phyloP scores from a whole-genome alignment of 2,113 vertebrate species.

The Canis aureus region DNA sequence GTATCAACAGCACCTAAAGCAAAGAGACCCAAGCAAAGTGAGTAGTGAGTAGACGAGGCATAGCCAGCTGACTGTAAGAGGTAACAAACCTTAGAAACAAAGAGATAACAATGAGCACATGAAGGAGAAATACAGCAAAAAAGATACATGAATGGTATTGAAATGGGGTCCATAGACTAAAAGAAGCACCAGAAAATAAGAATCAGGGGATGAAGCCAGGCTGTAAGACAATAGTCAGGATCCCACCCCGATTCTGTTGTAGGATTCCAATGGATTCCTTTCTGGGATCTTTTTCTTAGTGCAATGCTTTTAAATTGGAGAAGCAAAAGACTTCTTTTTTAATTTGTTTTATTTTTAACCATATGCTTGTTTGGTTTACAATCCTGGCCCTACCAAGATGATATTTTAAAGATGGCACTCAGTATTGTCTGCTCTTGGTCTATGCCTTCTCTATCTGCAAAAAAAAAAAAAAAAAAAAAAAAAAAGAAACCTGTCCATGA shows the following conservation, averaged over 20 bases:
- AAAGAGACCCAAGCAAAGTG: not conserved
- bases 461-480: not conserved
- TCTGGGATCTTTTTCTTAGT: not conserved
- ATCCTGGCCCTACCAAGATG: not conserved
- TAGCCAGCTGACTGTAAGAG: not conserved
- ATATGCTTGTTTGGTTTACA: not conserved
- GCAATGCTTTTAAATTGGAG: not conserved
- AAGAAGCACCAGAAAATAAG: not conserved
- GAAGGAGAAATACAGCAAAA: not conserved
- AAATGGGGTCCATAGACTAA: not conserved
- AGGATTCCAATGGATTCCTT: not conserved
- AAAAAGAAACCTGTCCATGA: not conserved
- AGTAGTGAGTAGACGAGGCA: not conserved
- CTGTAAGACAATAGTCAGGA: fast-evolving
- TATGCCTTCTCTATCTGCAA: not conserved
- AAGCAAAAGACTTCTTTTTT: not conserved
- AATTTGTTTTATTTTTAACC: not conserved
- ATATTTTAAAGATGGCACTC: not conserved
- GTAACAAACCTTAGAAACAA: not conserved
- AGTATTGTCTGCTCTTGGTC: not conserved
- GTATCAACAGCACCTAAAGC: not conserved
- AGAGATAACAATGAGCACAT: not conserved
- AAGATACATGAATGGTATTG: not conserved
- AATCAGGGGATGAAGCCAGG: not conserved
- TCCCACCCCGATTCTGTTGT: not conserved